A percentile compares a stretch with the other conserved stretches of the same genome.
phyloP scores from a whole-genome alignment of 2,797 vertebrate genomes.

The Picus viridis region DNA sequence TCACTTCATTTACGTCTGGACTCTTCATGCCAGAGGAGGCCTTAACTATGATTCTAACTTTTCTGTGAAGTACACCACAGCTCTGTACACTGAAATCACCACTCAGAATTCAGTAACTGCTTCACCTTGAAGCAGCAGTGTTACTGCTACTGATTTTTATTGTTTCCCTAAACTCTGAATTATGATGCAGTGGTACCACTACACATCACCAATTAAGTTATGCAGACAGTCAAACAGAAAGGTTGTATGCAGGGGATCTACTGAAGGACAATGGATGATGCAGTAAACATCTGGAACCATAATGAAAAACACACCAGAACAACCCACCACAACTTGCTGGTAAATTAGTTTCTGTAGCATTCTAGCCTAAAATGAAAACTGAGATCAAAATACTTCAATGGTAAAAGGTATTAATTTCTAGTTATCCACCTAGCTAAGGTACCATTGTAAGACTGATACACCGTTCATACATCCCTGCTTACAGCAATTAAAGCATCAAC shows the following conservation, averaged over 20 bases:
- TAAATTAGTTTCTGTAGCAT: not conserved
- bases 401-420: not conserved
- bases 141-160: not conserved
- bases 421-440: not conserved
- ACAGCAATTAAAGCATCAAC: not conserved
- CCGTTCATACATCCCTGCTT: not conserved
- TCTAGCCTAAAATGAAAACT: not conserved
- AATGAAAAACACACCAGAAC: not conserved
- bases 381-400: not conserved
- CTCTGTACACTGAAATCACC: not conserved
- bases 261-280: not conserved
- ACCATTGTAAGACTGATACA: not conserved
- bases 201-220: not conserved
- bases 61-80: not conserved
- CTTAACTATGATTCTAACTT: not conserved
- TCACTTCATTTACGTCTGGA: not conserved
- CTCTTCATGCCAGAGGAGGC: not conserved
- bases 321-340: not conserved
- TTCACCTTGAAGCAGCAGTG: not conserved
- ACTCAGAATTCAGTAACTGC: not conserved
- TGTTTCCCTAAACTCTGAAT: not conserved
- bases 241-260: not conserved
- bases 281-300: not conserved
- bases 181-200: not conserved
- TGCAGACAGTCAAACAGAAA: not conserved